These are phyloP conservation scores for Sicus ferrugineus DNA, from an alignment of 2,888 invertebrate species.

Conservation along the genomic window DNA sequence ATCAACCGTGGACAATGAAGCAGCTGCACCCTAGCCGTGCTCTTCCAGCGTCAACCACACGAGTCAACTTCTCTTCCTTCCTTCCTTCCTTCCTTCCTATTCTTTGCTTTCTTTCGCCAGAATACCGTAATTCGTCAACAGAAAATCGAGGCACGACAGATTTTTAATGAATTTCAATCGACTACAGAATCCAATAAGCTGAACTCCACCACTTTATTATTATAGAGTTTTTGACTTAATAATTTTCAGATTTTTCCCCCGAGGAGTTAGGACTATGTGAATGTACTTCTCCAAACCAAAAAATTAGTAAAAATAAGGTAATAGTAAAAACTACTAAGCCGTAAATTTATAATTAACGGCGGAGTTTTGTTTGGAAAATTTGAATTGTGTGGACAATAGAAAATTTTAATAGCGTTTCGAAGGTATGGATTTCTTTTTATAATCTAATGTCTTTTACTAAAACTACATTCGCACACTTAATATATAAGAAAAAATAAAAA, in stretches of 20 bases:
- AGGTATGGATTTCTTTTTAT: too few relatives aligned
- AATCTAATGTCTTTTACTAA: too few relatives aligned
- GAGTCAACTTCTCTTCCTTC: background rate
- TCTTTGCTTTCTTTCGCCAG: background rate
- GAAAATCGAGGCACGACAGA: background rate
- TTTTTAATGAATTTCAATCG: background rate
- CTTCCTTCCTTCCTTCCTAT: slow-evolving; percentile 3
- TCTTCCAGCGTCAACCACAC: background rate
- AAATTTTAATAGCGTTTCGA: too few relatives aligned
- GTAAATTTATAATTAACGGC: too few relatives aligned
- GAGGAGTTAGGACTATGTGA: background rate
- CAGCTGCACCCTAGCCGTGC: background rate
- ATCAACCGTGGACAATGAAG: background rate
- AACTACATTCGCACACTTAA: too few relatives aligned
- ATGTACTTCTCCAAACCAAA: background rate
- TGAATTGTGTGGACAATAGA: too few relatives aligned
- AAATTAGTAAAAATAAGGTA: background rate
- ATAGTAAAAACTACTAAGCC: background rate
- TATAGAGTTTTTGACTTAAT: background rate
- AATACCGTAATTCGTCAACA: too few relatives aligned
- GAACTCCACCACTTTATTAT: background rate
- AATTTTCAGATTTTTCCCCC: background rate
- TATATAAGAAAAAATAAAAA: too few relatives aligned
- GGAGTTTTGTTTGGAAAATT: too few relatives aligned
- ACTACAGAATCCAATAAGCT: background rate